Percentiles rank a stretch among this genome's conserved stretches.
Evolutionary conservation across 2,113 vertebrate species (phyloP).

Genomic region (Psittacus erithacus): DNA sequence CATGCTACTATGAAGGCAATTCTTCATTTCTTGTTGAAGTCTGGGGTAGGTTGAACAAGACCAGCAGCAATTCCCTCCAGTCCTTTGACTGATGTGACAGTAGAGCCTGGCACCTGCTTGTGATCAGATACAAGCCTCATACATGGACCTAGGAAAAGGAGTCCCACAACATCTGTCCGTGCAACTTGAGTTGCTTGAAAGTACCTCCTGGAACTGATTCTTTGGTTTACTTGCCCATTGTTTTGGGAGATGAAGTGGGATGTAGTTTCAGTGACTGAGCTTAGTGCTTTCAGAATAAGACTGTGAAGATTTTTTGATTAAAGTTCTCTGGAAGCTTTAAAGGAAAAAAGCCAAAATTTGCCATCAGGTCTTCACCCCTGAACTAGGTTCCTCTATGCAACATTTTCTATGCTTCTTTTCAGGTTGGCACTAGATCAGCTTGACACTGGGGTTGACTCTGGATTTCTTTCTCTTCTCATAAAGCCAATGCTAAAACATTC

Average conservation of each 20-base stretch:
- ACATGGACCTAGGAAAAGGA: not conserved
- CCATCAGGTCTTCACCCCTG: not conserved
- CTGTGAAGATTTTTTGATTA: not conserved
- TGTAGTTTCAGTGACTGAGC: not conserved
- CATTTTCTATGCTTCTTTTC: not conserved
- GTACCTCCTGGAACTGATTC: not conserved
- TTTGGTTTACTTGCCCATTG: not conserved
- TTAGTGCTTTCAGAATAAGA: not conserved
- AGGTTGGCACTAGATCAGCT: not conserved
- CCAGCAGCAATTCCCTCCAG: not conserved
- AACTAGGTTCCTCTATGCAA: not conserved
- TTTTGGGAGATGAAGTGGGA: not conserved
- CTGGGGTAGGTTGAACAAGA: not conserved
- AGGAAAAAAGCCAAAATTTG: not conserved
- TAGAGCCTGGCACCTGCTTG: not conserved
- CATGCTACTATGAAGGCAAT: not conserved
- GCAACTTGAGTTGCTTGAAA: not conserved
- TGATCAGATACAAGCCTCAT: not conserved
- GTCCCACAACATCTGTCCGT: not conserved
- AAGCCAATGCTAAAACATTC: not conserved
- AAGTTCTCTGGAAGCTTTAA: not conserved
- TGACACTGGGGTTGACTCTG: not conserved
- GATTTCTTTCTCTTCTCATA: not conserved
- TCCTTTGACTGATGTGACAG: not conserved
- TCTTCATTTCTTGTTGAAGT: not conserved